Conservation (phyloP, 1,140 invertebrate species). For the Proctacanthus coquilletti region DNA sequence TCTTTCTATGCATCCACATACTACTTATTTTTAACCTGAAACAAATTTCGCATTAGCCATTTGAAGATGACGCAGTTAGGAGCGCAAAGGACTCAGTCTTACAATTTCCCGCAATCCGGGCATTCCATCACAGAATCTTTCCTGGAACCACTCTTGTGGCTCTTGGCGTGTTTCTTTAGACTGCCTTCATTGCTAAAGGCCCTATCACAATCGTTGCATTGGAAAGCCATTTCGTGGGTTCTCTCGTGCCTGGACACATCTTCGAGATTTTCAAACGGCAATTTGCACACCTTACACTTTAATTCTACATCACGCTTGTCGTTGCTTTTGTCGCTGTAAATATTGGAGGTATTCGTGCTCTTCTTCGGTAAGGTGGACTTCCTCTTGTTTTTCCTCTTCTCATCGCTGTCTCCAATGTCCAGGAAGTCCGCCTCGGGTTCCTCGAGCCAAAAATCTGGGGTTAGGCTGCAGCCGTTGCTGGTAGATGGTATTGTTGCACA, state of each 20-base stretch:
- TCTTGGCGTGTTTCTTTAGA: constrained; percentile 25
- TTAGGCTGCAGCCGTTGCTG: constrained; percentile 22
- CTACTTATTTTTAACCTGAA: constrained; percentile 32
- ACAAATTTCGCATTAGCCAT: neutral
- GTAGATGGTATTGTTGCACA: constrained; percentile 21
- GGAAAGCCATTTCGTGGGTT: constrained; percentile 19
- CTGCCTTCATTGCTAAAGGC: constrained; percentile 20
- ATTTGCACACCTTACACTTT: constrained; percentile 23
- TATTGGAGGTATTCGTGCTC: neutral
- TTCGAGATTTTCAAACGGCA: constrained; percentile 16
- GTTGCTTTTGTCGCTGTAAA: neutral
- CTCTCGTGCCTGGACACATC: constrained; percentile 17
- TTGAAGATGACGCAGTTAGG: neutral
- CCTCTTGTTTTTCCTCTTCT: constrained; percentile 14
- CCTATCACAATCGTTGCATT: constrained; percentile 21
- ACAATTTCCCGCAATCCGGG: constrained; percentile 36
- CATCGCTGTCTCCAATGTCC: constrained; percentile 10
- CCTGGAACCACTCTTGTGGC: constrained; percentile 19
- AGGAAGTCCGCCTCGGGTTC: constrained; percentile 4
- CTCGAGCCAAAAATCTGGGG: constrained; percentile 25
- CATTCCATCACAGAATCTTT: constrained; percentile 30
- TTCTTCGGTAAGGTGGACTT: neutral
- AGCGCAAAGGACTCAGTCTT: constrained; percentile 13
- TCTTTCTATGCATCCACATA: constrained; percentile 35
- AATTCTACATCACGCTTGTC: constrained; percentile 8